Conservation (phyloP, 2,888 invertebrate species). For the Eupeodes latifasciatus region DNA sequence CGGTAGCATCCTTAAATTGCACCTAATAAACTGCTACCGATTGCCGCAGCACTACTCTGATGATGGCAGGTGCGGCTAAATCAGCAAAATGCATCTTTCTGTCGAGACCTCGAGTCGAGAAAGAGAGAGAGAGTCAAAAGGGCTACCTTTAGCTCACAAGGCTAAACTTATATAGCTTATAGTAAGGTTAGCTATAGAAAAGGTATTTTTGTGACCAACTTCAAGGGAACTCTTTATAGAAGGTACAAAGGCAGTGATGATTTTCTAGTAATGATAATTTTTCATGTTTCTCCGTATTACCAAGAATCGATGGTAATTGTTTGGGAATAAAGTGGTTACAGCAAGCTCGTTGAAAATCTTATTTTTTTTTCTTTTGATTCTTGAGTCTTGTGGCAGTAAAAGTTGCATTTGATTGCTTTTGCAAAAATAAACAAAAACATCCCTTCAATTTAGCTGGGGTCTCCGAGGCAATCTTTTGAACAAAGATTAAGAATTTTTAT, state of each 20-base stretch:
- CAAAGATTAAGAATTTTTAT: too few species aligned
- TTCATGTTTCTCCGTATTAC: slow-evolving; percentile 70
- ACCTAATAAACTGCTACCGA: slow-evolving; percentile 77
- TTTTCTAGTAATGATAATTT: slow-evolving; percentile 75
- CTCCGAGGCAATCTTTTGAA: too few species aligned
- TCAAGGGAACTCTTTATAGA: not conserved
- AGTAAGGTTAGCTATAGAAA: not conserved
- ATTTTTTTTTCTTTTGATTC: slow-evolving; percentile 6
- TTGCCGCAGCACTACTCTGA: slow-evolving; percentile 48
- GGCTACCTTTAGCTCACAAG: slow-evolving; percentile 16
- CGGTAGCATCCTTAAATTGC: slow-evolving; percentile 77
- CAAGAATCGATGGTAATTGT: slow-evolving; percentile 73
- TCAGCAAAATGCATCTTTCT: slow-evolving; percentile 67
- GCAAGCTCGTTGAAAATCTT: slow-evolving; percentile 20
- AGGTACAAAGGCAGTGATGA: slow-evolving; percentile 50
- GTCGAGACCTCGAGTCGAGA: not conserved
- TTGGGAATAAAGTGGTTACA: slow-evolving; percentile 58
- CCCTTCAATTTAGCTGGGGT: not conserved
- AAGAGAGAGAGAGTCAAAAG: not conserved
- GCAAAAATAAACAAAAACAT: slow-evolving; percentile 12
- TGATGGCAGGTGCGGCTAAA: slow-evolving; percentile 69
- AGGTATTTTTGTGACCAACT: slow-evolving; percentile 21
- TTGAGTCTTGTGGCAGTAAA: too few species aligned
- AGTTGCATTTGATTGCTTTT: slow-evolving; percentile 27
- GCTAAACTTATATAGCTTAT: not conserved